A percentile compares a stretch with the other conserved stretches of the same genome.
Evolutionary conservation across 2,113 vertebrate genomes (phyloP).

Genomic region (Lampris incognitus): DNA sequence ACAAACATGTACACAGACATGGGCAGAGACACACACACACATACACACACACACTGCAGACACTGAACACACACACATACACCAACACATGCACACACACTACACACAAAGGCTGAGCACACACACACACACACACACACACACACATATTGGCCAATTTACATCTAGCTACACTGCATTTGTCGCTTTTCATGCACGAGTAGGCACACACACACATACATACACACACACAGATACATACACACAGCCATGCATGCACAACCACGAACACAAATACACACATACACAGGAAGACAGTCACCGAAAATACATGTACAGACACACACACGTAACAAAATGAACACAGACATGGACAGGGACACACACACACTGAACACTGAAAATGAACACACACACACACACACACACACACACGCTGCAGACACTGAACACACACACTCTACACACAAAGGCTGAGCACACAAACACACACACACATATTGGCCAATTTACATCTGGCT

Average conservation of each 20-base stretch:
- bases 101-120: background rate
- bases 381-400: too few species aligned
- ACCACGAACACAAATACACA: background rate
- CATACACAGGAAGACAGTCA: background rate
- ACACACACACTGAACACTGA: background rate
- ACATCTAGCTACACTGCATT: too few species aligned
- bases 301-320: background rate
- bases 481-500: too few species aligned
- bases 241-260: constrained; percentile 16
- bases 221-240: background rate
- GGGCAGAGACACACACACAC: background rate
- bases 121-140: background rate
- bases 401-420: too few species aligned
- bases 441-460: background rate
- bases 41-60: background rate
- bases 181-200: too few species aligned
- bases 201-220: constrained; percentile 1
- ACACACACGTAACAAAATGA: background rate
- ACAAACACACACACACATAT: background rate
- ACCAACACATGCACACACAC: background rate
- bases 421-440: background rate
- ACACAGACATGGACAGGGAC: background rate
- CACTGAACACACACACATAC: background rate
- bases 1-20: background rate
- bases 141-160: background rate